phyloP scores from a whole-genome alignment of 2,888 invertebrate species.

The Junonia oenone region DNA sequence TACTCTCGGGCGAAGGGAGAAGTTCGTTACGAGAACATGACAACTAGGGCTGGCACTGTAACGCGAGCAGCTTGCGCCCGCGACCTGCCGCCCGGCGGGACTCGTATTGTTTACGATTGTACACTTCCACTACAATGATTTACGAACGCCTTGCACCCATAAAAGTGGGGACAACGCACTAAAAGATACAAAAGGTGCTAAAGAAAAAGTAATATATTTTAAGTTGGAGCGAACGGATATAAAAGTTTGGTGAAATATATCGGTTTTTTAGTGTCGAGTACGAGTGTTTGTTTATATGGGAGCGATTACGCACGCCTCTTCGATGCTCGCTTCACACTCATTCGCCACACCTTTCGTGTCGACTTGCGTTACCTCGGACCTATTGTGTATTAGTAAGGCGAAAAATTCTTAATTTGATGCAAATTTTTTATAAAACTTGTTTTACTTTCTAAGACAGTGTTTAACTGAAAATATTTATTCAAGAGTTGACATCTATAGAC shows the following conservation, averaged over 20 bases:
- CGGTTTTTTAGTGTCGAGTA: slow-evolving; percentile 71
- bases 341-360: slow-evolving; percentile 24
- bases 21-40: slow-evolving; percentile 10
- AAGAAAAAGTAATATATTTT: slow-evolving; percentile 77
- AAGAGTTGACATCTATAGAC: too few species aligned
- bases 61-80: slow-evolving; percentile 21
- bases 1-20: neutral
- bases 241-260: slow-evolving; percentile 77
- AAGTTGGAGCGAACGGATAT: slow-evolving; percentile 72
- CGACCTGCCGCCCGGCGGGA: slow-evolving; percentile 47
- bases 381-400: neutral
- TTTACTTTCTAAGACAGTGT: too few species aligned
- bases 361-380: slow-evolving; percentile 12
- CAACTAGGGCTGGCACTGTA: slow-evolving; percentile 17
- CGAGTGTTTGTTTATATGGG: slow-evolving; percentile 71
- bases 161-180: slow-evolving; percentile 75
- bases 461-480: too few species aligned
- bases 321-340: slow-evolving; percentile 34
- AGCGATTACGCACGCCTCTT: slow-evolving; percentile 69
- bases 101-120: slow-evolving; percentile 67
- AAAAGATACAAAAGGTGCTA: slow-evolving; percentile 79
- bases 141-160: slow-evolving; percentile 73
- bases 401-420: neutral
- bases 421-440: neutral
- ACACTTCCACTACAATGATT: slow-evolving; percentile 77